phyloP scores from a whole-genome alignment of 1,140 invertebrate species.

The Littorina saxatilis region DNA sequence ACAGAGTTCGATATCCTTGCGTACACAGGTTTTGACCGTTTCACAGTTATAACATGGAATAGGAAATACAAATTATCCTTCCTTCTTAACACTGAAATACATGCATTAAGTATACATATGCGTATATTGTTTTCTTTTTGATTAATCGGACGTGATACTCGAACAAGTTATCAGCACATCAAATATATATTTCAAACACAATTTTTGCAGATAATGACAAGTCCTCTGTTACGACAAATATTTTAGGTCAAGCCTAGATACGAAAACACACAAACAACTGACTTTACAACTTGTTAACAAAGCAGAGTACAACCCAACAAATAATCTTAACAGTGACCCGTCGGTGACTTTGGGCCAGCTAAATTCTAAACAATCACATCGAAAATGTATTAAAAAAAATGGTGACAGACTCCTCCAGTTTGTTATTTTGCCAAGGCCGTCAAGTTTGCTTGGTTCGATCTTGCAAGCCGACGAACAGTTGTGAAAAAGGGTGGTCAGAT shows the following conservation, averaged over 20 bases:
- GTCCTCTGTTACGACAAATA: background rate
- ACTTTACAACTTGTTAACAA: background rate
- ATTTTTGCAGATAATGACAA: too few relatives aligned
- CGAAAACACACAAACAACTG: background rate
- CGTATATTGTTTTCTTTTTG: too few relatives aligned
- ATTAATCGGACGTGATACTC: too few relatives aligned
- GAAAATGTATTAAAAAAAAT: too few relatives aligned
- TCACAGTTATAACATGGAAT: too few relatives aligned
- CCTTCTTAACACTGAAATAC: too few relatives aligned
- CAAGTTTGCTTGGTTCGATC: background rate
- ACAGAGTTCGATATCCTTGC: too few relatives aligned
- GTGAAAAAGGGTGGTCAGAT: background rate
- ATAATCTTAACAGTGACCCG: background rate
- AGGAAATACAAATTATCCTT: too few relatives aligned
- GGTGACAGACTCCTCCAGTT: slow-evolving; percentile 18
- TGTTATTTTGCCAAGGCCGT: background rate
- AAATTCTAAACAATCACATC: background rate
- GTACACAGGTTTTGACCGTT: too few relatives aligned
- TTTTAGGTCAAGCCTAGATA: background rate
- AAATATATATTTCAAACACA: too few relatives aligned
- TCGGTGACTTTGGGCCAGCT: background rate
- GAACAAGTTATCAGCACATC: too few relatives aligned
- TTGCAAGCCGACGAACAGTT: background rate
- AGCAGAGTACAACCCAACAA: background rate
- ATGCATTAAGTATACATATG: too few relatives aligned